Conservation (phyloP, 2,113 vertebrate genomes). For the Salvelinus fontinalis region DNA sequence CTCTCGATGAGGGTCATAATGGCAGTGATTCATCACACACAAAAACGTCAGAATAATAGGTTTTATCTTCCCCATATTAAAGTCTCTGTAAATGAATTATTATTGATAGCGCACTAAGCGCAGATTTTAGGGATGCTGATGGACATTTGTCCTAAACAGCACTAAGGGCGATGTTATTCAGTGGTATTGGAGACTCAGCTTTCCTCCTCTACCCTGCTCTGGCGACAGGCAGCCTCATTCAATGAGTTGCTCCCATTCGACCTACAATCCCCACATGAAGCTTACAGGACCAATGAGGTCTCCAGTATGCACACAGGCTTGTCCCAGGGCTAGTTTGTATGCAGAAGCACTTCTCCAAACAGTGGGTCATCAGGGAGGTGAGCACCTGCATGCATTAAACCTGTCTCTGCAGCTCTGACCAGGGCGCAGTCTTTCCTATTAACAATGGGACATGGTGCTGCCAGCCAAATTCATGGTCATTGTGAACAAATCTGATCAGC, state of each 20-base stretch:
- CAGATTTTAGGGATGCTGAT: background rate
- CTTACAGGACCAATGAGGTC: conserved; percentile 33
- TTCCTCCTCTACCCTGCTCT: background rate
- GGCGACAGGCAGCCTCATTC: conserved; percentile 18
- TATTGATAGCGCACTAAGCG: background rate
- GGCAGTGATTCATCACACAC: background rate
- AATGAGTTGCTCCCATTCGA: conserved; percentile 14
- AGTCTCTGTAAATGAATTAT: background rate
- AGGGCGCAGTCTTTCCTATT: conserved; percentile 8
- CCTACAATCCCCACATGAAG: conserved; percentile 31
- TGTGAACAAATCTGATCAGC: background rate
- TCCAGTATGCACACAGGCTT: conserved; percentile 33
- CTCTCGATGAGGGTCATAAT: background rate
- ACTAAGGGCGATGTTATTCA: background rate
- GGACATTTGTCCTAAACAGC: background rate
- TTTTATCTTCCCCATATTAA: background rate
- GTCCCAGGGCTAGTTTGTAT: conserved; percentile 43
- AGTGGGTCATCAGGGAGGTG: conserved; percentile 34
- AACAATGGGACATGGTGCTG: background rate
- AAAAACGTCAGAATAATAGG: background rate
- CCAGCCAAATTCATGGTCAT: conserved; percentile 8
- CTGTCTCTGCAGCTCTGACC: conserved; percentile 9
- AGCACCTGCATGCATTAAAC: conserved; percentile 49
- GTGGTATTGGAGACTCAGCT: conserved; percentile 1
- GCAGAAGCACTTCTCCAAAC: conserved; percentile 46